Base-by-base conservation (phyloP, 2,888 invertebrate species). In the Synergus japonicus region DNA sequence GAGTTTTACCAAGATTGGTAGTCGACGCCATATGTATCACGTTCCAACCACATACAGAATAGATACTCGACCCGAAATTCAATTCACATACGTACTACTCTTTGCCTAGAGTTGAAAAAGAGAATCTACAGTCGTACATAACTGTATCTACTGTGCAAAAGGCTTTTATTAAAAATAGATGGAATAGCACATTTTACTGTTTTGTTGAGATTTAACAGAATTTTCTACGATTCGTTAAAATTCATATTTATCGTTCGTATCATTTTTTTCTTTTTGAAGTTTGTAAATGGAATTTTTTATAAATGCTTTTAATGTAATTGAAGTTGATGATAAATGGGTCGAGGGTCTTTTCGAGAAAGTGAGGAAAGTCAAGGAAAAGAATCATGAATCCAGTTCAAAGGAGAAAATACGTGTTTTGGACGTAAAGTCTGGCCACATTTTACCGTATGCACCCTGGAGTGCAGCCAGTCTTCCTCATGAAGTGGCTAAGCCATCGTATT, bases 401-500 rank as follows among this genome's bases (percentile, higher is more conserved):
- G 15, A 13, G 9, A 37, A 37, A 69, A 9, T 58, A 41, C 73
- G 73, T 58, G 73, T 73, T 54, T 41, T 13, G 76, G 41, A 63
- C 58, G 44, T 18, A 29, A 37, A 46, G 29, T 63, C 4, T 67
- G 12, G 5, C 10, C 8, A 67, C 29, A 77, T 77, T 65, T 79
- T 37, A 79, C 64, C 46, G 46, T 8, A 60, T 76, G 22, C 12
- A 37, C 58, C 43, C 37, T 18, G 73, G 76, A 44, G 37, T 37
- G 64, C 54, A 69, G 43, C 13, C 37, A 22, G 22, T 49, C 67
- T 22, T 46, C n/a, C 80, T 81, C 81, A 79, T 82, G 81, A 80
- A 82, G 69, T 79, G 78, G 78, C 82, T 76, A 79, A 85, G 84
- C 85, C 85, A 82, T 81, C 83, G 83, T 86, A 87, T 87, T 87